Conservation (phyloP, 2,113 vertebrate genomes). For the Felis catus region F.catus_Fca126_mat1.0 CM031428.1:41688001-41688500, state of each 20-base stretch:
- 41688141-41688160: not conserved
- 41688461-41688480: not conserved
- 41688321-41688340: not conserved
- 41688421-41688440: not conserved
- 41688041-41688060: not conserved
- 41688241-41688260: not conserved
- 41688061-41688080: not conserved
- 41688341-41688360: not conserved
- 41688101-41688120: not conserved
- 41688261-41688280: not conserved
- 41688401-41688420: not conserved
- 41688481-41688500: not conserved
- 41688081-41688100: not conserved
- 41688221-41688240: not conserved
- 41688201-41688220: not conserved
- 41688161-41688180: not conserved
- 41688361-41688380: constrained; percentile 26
- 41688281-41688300: not conserved
- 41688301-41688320: not conserved
- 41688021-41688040: not conserved
- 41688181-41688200: not conserved
- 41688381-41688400: not conserved
- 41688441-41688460: not conserved
- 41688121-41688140: not conserved
- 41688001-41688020: not conserved